phyloP scores from a whole-genome alignment of 2,113 vertebrate species.

The Neomonachus schauinslandi region DNA sequence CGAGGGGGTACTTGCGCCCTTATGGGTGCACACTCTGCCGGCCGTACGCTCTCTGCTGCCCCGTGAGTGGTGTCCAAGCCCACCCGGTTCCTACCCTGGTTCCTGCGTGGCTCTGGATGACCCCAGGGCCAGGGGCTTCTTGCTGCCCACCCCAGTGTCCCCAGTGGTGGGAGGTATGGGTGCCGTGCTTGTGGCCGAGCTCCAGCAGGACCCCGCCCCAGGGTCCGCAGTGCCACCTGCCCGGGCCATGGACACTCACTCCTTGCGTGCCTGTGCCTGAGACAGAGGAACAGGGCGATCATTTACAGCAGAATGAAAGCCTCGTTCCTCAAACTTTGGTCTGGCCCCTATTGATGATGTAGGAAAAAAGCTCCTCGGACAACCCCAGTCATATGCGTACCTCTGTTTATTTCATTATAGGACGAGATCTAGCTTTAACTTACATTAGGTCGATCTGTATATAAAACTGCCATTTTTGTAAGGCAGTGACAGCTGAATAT shows the following conservation, averaged over 20 bases:
- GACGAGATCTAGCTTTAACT: too few relatives aligned
- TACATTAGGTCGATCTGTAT: not conserved
- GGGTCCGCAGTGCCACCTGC: not conserved
- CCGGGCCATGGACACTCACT: too few relatives aligned
- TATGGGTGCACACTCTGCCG: accelerated
- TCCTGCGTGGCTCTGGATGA: accelerated
- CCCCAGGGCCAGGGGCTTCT: too few relatives aligned
- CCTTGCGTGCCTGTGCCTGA: not conserved
- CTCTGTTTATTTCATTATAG: not conserved
- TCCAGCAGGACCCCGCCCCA: not conserved
- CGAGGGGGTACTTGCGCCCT: accelerated
- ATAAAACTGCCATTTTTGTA: not conserved
- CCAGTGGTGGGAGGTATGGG: not conserved
- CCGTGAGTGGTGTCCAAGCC: accelerated
- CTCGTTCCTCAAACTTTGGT: accelerated
- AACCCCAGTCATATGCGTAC: accelerated
- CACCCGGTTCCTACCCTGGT: not conserved
- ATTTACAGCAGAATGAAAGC: accelerated
- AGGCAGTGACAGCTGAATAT: accelerated
- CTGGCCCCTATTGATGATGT: accelerated
- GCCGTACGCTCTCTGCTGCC: accelerated
- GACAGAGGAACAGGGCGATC: accelerated
- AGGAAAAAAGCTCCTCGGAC: too few relatives aligned
- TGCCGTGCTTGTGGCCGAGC: not conserved
- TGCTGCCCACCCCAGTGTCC: accelerated